Evolutionary conservation across 1,140 invertebrate genomes (phyloP), one percentile per base, ranked within the genome.

Genomic region (Neodiprion pinetum): DNA sequence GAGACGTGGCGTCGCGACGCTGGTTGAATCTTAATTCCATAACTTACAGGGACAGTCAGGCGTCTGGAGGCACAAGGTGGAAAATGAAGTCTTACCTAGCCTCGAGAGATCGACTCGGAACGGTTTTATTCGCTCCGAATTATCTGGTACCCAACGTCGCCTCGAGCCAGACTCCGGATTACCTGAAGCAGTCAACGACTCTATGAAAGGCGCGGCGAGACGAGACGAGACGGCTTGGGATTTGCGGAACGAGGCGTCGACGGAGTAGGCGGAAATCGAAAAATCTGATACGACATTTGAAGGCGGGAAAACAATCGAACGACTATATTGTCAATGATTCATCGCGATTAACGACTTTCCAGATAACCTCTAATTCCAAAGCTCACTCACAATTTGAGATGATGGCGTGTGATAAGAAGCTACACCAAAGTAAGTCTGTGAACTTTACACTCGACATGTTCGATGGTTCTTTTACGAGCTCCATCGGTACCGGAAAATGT

Each of bases 11-110:
- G 3, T 61, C 53, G 53, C 53, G 9, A 61, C 53, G 53, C 53
- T 17, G 53, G 53, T 61, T 61, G 53, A 61, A 61, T 61, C 53
- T 61, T 61, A 61, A 61, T 61, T 61, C 53, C 53, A 61, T 61
- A 61, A 61, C 53, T 12, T 61, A 61, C 53, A 17, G n/a, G 53
- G 53, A 61, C 53, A 61, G 53, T 61, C 53, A 17, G n/a, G n/a
- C 53, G 53, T 61, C 53, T 61, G 53, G 53, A 61, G 11, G 53
- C 53, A 61, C 11, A 9, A 61, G 53, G 11, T 61, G 53, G 53
- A 61, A 61, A 61, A 61, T 61, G 53, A 61, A 61, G 53, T 61
- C 53, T 61, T 17, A 17, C 28, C 53, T 61, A 61, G 53, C 53
- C 53, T 61, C n/a, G 53, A 40, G 28, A 17, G 53, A 8, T 61